phyloP scores from a whole-genome alignment of 1,140 invertebrate genomes.

The Armadillidium nasatum region DNA sequence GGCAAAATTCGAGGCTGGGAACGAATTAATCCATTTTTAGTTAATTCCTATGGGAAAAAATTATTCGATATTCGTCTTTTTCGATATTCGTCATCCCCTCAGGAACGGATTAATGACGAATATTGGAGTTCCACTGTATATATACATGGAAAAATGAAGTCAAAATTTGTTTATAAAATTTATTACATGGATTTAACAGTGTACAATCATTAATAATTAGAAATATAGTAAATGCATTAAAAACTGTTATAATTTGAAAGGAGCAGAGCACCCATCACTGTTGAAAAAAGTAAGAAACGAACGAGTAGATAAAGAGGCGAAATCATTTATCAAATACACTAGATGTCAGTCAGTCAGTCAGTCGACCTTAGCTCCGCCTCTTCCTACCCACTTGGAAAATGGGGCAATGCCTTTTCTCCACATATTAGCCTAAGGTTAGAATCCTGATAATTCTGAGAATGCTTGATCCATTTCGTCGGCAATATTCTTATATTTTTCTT shows the following conservation, averaged over 20 bases:
- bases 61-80: no score
- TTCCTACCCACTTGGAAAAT: background rate
- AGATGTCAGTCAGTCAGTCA: background rate
- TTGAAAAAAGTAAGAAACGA: background rate
- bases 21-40: no score
- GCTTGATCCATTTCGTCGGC: constrained; percentile 97
- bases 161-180: constrained; percentile 41
- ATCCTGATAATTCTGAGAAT: constrained; percentile 93
- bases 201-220: constrained; percentile 39
- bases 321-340: background rate
- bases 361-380: background rate
- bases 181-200: constrained; percentile 42
- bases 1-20: no score
- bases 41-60: no score
- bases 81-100: no score
- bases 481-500: constrained; percentile 99
- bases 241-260: constrained; percentile 34
- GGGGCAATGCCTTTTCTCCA: background rate
- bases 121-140: no score
- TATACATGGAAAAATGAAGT: no score
- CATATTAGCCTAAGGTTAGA: constrained; percentile 53
- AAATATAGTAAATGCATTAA: constrained; percentile 37
- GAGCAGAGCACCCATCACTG: constrained; percentile 10
- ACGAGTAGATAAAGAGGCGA: background rate
- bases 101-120: no score